These are phyloP conservation scores for Thera britannica DNA, from an alignment of 2,888 invertebrate species.

Conservation along the genomic window DNA sequence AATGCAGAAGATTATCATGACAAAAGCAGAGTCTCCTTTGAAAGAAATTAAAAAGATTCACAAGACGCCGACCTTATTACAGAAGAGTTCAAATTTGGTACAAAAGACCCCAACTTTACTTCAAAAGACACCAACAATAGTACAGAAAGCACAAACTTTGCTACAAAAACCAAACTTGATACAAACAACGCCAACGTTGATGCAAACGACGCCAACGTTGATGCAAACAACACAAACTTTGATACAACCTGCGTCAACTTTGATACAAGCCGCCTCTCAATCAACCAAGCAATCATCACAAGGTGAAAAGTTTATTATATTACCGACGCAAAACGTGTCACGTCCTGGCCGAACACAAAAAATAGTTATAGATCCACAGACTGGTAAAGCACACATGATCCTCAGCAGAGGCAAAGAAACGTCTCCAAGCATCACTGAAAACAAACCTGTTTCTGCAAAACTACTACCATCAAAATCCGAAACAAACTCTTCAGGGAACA, in stretches of 20 bases:
- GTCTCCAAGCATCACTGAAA: slow-evolving; percentile 53
- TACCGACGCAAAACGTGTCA: slow-evolving; percentile 68
- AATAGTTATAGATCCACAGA: slow-evolving; percentile 79
- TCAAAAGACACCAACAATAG: slow-evolving; percentile 46
- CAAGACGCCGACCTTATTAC: slow-evolving; percentile 16
- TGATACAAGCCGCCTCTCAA: slow-evolving; percentile 64
- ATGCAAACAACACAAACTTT: slow-evolving; percentile 20
- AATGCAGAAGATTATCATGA: slow-evolving; percentile 79
- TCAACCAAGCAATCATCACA: slow-evolving; percentile 51
- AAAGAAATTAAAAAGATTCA: slow-evolving; percentile 65
- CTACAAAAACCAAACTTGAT: slow-evolving; percentile 29
- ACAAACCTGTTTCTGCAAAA: slow-evolving; percentile 73
- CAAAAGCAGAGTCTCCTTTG: slow-evolving; percentile 65
- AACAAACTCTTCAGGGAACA: slow-evolving; percentile 71
- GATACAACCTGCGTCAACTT: slow-evolving; percentile 41
- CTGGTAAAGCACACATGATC: slow-evolving; percentile 77
- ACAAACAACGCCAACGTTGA: slow-evolving; percentile 23
- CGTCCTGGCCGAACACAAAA: slow-evolving; percentile 74
- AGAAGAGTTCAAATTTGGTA: slow-evolving; percentile 13
- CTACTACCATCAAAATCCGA: slow-evolving; percentile 67
- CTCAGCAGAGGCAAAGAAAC: slow-evolving; percentile 65
- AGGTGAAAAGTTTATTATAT: slow-evolving; percentile 74
- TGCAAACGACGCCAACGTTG: slow-evolving; percentile 20
- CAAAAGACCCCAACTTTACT: slow-evolving; percentile 17
- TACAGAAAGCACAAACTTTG: slow-evolving; percentile 46